Evolutionary conservation across 2,888 invertebrate genomes (phyloP).

Genomic region (Papilio elwesi): DNA sequence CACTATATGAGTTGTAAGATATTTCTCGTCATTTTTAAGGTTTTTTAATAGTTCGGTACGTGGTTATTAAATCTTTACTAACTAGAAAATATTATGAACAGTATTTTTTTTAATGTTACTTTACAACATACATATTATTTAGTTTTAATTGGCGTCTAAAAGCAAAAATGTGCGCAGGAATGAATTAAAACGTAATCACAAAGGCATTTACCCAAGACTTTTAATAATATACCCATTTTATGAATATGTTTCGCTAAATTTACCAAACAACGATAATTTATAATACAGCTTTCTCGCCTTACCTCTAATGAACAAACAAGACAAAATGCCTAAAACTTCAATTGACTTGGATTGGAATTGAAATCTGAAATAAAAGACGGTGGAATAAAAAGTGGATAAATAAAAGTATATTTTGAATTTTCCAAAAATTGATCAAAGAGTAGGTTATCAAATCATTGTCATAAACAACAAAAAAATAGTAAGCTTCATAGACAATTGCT

Average conservation of each 20-base stretch:
- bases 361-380: slow-evolving; percentile 3
- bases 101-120: too few relatives aligned
- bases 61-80: too few relatives aligned
- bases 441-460: too few relatives aligned
- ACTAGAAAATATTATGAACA: too few relatives aligned
- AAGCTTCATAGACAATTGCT: too few relatives aligned
- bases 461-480: too few relatives aligned
- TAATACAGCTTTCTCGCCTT: neutral
- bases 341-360: neutral
- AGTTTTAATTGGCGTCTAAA: too few relatives aligned
- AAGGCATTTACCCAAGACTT: neutral
- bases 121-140: too few relatives aligned
- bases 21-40: too few relatives aligned
- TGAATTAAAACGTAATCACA: neutral
- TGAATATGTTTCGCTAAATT: neutral
- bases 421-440: neutral
- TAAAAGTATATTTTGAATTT: neutral
- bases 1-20: too few relatives aligned
- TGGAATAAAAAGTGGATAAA: neutral
- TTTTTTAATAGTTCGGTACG: too few relatives aligned
- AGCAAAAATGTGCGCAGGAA: neutral
- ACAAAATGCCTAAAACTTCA: slow-evolving; percentile 6
- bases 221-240: slow-evolving; percentile 3
- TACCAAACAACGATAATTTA: neutral
- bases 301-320: slow-evolving; percentile 7